Conservation (phyloP, 2,113 vertebrate genomes). For the Seriola quinqueradiata region DNA sequence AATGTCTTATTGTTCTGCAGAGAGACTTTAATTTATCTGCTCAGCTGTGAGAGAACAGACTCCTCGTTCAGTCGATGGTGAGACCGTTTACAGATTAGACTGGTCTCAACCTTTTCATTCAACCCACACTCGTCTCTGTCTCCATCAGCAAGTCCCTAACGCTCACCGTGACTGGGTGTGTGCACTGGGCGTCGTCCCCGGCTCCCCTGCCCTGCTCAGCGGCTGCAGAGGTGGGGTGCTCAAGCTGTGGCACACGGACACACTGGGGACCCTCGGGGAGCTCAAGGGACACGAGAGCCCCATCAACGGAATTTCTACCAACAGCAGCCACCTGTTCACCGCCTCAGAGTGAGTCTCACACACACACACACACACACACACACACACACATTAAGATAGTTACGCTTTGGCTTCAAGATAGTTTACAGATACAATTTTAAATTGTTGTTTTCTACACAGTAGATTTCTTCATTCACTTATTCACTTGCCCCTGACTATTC, state of each 20-base stretch:
- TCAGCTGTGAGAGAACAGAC: too few relatives aligned
- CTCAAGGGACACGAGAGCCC: constrained; percentile 95
- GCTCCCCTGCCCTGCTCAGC: constrained; percentile 88
- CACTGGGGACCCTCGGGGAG: constrained; percentile 88
- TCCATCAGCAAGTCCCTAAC: constrained; percentile 93
- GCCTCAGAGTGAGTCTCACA: constrained; percentile 92
- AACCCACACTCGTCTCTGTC: neutral
- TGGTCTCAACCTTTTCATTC: neutral
- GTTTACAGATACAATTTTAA: too few relatives aligned
- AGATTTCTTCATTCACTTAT: neutral
- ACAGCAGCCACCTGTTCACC: constrained; percentile 94
- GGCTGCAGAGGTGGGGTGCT: constrained; percentile 94
- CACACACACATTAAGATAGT: neutral
- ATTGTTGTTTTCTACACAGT: neutral
- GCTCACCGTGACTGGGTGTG: constrained; percentile 98
- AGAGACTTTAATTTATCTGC: too few relatives aligned
- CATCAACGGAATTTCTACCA: constrained; percentile 94
- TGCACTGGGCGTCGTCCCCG: constrained; percentile 90
- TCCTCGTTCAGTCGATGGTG: too few relatives aligned
- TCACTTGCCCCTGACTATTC: too few relatives aligned
- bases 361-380: constrained; percentile 9
- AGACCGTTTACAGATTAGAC: too few relatives aligned
- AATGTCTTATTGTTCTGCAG: too few relatives aligned
- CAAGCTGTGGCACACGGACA: constrained; percentile 94
- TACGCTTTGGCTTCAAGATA: too few relatives aligned